Evolutionary conservation across 2,113 vertebrate genomes (phyloP).

Genomic region (Oncorhynchus nerka): DNA sequence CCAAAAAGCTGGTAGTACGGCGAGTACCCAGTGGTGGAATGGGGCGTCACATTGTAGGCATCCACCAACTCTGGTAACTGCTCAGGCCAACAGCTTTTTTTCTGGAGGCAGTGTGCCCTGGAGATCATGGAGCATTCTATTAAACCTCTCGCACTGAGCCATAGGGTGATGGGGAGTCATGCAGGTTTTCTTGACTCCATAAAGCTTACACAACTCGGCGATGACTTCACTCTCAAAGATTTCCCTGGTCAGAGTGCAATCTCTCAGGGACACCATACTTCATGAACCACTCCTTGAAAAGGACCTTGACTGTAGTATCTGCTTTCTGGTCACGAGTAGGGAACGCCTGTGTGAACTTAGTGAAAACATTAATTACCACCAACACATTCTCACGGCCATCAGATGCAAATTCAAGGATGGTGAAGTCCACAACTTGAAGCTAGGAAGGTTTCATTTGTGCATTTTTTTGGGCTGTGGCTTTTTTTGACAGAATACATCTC

Average conservation of each 20-base stretch:
- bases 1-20: neutral
- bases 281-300: neutral
- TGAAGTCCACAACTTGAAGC: slow-evolving; percentile 23
- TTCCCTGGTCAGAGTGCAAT: slow-evolving; percentile 2
- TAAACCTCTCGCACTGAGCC: too few species aligned
- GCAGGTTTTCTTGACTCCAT: slow-evolving; percentile 17
- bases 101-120: neutral
- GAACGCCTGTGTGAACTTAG: slow-evolving; percentile 15
- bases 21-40: neutral
- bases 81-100: slow-evolving; percentile 1
- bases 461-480: neutral
- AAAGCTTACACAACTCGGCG: slow-evolving; percentile 15
- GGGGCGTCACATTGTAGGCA: slow-evolving; percentile 4
- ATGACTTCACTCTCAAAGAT: neutral
- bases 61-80: neutral
- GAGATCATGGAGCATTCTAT: neutral
- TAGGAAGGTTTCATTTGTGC: neutral
- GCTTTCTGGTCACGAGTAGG: slow-evolving; percentile 17
- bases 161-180: neutral
- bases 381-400: slow-evolving; percentile 13
- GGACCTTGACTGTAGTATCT: slow-evolving; percentile 4
- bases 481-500: slow-evolving; percentile 1
- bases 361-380: slow-evolving; percentile 7
- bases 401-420: neutral
- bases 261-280: slow-evolving; percentile 10